These are phyloP conservation scores for Calliopsis andreniformis DNA, from an alignment of 1,140 invertebrate species.

Conservation along the genomic window DNA sequence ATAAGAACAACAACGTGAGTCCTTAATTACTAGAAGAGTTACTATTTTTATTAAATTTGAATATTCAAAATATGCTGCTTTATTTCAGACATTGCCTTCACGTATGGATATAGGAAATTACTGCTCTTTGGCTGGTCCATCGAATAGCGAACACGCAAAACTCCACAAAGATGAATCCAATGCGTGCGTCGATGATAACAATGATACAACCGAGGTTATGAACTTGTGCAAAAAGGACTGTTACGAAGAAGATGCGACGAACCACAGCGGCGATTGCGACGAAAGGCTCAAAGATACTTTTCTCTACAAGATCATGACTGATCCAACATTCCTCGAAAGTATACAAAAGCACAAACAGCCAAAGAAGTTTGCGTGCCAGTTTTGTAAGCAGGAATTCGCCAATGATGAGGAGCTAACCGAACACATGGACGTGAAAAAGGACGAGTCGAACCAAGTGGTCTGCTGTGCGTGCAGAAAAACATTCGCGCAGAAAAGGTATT, in stretches of 20 bases:
- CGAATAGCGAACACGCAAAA: neutral
- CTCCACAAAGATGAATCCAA: neutral
- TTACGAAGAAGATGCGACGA: neutral
- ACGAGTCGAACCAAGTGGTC: slow-evolving; percentile 64
- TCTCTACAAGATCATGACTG: slow-evolving; percentile 76
- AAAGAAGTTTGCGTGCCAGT: slow-evolving; percentile 62
- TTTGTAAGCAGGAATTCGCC: slow-evolving; percentile 71
- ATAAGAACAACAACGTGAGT: slow-evolving; percentile 45
- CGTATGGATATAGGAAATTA: neutral
- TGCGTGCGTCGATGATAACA: neutral
- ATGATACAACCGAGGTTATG: neutral
- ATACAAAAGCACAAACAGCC: slow-evolving; percentile 61
- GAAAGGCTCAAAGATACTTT: slow-evolving; percentile 69
- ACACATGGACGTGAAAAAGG: slow-evolving; percentile 66
- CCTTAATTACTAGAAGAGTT: neutral
- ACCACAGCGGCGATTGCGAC: neutral
- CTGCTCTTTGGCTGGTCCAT: neutral
- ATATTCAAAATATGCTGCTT: no score
- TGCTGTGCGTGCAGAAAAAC: slow-evolving; percentile 76
- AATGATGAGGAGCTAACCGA: slow-evolving; percentile 60
- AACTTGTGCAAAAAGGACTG: slow-evolving; percentile 49
- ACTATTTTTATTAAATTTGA: no score
- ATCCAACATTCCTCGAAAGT: slow-evolving; percentile 70
- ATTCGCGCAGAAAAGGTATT: slow-evolving; percentile 73
- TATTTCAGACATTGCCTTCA: neutral